A percentile compares a stretch with the other conserved stretches of the same genome.
Evolutionary conservation across 1,140 invertebrate species (phyloP).

Genomic region (Papilio polytes): DNA sequence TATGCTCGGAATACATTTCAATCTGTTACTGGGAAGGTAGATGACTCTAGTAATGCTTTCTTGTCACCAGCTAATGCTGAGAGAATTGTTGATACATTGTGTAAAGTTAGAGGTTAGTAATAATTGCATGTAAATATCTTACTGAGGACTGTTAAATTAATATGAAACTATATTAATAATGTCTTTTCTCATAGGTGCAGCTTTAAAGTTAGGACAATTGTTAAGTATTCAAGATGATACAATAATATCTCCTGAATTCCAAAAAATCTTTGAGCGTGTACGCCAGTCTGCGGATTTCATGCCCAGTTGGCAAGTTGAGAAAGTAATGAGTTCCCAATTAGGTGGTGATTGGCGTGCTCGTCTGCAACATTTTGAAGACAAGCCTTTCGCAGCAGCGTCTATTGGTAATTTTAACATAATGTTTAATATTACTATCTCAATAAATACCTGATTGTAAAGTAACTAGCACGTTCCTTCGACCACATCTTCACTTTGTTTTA

Average conservation of each 20-base stretch:
- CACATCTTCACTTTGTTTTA: too few species aligned
- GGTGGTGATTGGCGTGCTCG: conserved; percentile 93
- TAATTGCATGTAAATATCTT: background rate
- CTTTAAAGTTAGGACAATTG: conserved; percentile 99
- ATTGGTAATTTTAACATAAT: conserved; percentile 87
- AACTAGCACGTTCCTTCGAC: too few species aligned
- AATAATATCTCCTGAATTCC: conserved; percentile 95
- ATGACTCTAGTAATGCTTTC: conserved; percentile 87
- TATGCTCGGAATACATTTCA: conserved; percentile 93
- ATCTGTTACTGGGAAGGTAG: conserved; percentile 84
- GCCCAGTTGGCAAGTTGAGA: conserved; percentile 97
- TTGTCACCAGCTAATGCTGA: conserved; percentile 97
- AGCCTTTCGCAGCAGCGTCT: conserved; percentile 99
- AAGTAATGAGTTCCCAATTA: conserved; percentile 93
- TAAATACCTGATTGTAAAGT: too few species aligned
- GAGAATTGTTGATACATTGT: conserved; percentile 98
- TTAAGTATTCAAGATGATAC: conserved; percentile 98
- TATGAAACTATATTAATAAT: background rate
- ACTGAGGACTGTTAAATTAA: too few species aligned
- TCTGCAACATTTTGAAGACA: conserved; percentile 93
- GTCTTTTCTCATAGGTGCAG: conserved; percentile 89
- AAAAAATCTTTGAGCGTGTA: conserved; percentile 98
- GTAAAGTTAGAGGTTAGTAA: conserved; percentile 93
- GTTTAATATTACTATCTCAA: background rate
- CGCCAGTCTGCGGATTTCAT: conserved; percentile 99